These are phyloP conservation scores for Protodeltote pygarga DNA, from an alignment of 2,888 invertebrate genomes.

Conservation along the genomic window DNA sequence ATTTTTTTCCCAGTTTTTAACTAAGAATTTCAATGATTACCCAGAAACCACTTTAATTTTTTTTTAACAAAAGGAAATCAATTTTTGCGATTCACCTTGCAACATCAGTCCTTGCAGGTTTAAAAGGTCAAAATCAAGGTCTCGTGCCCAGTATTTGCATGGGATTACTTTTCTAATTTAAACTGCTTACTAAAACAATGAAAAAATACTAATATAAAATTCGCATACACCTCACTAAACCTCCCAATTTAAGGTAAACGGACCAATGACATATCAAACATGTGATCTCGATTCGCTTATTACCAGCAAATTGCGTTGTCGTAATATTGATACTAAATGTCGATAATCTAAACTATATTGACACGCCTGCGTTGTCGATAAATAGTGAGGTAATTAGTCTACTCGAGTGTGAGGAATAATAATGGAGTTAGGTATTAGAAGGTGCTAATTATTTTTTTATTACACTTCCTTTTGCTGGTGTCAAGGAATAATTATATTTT, in stretches of 20 bases:
- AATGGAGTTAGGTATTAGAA: slow-evolving; percentile 27
- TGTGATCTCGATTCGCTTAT: slow-evolving; percentile 42
- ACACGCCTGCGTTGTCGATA: slow-evolving; percentile 30
- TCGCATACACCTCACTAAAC: slow-evolving; percentile 9
- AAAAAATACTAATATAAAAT: background rate
- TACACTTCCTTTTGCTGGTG: too few species aligned
- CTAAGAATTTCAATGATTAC: too few species aligned
- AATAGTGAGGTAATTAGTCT: slow-evolving; percentile 37
- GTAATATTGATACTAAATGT: slow-evolving; percentile 45
- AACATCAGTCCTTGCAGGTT: too few species aligned
- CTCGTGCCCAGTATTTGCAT: too few species aligned
- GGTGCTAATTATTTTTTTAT: slow-evolving; percentile 39
- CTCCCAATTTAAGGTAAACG: slow-evolving; percentile 28
- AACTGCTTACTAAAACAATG: slow-evolving; percentile 3
- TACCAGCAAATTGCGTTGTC: slow-evolving; percentile 44
- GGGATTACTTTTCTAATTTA: too few species aligned
- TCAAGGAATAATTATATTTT: too few species aligned
- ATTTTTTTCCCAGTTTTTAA: too few species aligned
- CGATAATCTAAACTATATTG: slow-evolving; percentile 49
- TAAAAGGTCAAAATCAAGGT: too few species aligned
- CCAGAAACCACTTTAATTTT: too few species aligned
- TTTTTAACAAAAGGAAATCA: too few species aligned
- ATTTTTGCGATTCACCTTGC: too few species aligned
- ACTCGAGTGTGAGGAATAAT: slow-evolving; percentile 38
- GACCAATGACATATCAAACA: slow-evolving; percentile 33